Evolutionary conservation across 2,888 invertebrate species (phyloP), one percentile per base, ranked within the genome.

Genomic region (Gibbula magus): DNA sequence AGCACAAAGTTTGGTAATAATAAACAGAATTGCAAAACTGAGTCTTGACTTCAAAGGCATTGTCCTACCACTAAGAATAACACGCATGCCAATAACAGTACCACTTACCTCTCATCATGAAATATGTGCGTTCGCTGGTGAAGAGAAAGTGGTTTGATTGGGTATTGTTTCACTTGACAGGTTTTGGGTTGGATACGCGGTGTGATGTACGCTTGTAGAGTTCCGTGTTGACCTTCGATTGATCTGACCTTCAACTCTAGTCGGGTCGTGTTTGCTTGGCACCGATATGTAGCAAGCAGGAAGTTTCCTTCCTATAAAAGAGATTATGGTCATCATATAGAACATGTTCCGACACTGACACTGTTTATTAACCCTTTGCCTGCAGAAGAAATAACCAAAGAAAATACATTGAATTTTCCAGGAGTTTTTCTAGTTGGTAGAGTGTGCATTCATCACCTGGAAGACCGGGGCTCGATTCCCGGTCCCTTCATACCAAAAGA

Each of bases 191-290:
- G 96, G 56, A 96, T 94, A 87, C 96, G 93, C 0, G 97, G 96
- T 8, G 96, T 96, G 73, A 97, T 94, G 89, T 96, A 96, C 1
- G 95, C 95, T 89, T 95, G 95, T 39, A 97, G 92, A 0, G 94
- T 94, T 1, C 97, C 97, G 85, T 95, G 94, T 90, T 96, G 95
- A 66, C 96, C 96, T 93, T 97, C 97, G 51, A 95, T 95, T 0
- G 96, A 96, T 77, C 96, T 95, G 86, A 98, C 95, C 92, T 96
- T 96, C 84, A 98, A 94, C 94, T 98, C 98, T 81, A 99, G 94
- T 70, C 97, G 94, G 85, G 97, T 97, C 0, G 97, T 97, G 88
- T 98, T 97, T 18, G 97, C 96, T 94, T 98, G 98, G 92, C 98
- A 98, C 82, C 98, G 95, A 90, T 98, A 97, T 0, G 98, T 98